These are phyloP conservation scores for Crotalus tigris DNA, from an alignment of 2,113 vertebrate species.

Conservation along the genomic window DNA sequence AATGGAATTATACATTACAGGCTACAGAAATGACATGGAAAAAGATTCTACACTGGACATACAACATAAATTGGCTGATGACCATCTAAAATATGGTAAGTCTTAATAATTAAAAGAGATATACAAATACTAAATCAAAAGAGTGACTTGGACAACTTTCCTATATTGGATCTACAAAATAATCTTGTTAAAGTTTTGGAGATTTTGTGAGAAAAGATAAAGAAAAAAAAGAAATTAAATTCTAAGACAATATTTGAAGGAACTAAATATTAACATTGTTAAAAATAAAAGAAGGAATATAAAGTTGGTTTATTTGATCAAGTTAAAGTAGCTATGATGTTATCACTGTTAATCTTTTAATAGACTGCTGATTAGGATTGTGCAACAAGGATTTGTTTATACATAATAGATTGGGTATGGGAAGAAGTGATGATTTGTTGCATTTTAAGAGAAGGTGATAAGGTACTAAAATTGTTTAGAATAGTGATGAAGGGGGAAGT, in stretches of 20 bases:
- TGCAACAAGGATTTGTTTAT: not conserved
- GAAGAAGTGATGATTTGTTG: not conserved
- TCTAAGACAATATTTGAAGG: not conserved
- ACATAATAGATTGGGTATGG: not conserved
- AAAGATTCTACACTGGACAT: not conserved
- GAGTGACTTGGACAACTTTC: not conserved
- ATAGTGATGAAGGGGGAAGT: not conserved
- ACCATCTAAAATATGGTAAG: not conserved
- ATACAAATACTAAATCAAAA: not conserved
- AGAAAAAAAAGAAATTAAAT: not conserved
- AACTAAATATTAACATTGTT: not conserved
- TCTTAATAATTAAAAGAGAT: not conserved
- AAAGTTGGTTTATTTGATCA: not conserved
- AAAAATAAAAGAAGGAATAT: not conserved
- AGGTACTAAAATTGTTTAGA: not conserved
- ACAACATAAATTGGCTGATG: not conserved
- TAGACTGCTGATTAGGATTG: not conserved
- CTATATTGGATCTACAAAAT: not conserved
- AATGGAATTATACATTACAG: not conserved
- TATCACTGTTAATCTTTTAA: not conserved
- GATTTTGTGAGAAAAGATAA: not conserved
- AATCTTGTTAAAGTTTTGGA: not conserved
- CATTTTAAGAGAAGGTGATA: not conserved
- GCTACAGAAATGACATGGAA: not conserved
- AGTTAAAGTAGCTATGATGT: not conserved